These are phyloP conservation scores for Pseudomyrmex sp. DNA, from an alignment of 1,140 invertebrate genomes.

Conservation along the genomic window DNA sequence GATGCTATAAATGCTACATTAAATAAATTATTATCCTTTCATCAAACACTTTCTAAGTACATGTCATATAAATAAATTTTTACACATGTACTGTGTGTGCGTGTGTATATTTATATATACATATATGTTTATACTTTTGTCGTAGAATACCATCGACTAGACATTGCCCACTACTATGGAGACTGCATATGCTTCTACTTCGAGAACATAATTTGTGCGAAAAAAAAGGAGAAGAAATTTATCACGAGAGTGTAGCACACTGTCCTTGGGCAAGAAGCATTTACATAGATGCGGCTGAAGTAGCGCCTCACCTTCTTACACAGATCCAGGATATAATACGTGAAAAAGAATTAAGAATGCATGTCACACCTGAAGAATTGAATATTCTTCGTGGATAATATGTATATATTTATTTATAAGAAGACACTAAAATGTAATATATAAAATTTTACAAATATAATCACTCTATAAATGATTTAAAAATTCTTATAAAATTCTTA, in stretches of 20 bases:
- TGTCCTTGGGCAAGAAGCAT: slow-evolving; percentile 89
- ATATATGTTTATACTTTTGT: slow-evolving; percentile 50
- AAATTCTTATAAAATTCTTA: too few relatives aligned
- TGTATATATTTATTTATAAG: background rate
- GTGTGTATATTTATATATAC: too few relatives aligned
- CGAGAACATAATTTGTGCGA: slow-evolving; percentile 81
- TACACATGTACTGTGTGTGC: background rate
- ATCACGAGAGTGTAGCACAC: slow-evolving; percentile 82
- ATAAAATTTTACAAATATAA: too few relatives aligned
- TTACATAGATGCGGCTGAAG: slow-evolving; percentile 84
- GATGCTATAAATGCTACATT: slow-evolving; percentile 75
- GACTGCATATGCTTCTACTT: slow-evolving; percentile 86
- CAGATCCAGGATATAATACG: slow-evolving; percentile 90
- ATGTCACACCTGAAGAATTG: slow-evolving; percentile 90
- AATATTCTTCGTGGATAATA: slow-evolving; percentile 86
- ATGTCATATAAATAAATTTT: background rate
- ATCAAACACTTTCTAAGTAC: slow-evolving; percentile 76
- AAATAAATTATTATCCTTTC: slow-evolving; percentile 81
- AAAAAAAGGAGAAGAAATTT: slow-evolving; percentile 82
- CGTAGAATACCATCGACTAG: slow-evolving; percentile 78
- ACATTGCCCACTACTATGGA: slow-evolving; percentile 86
- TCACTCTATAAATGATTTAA: too few relatives aligned
- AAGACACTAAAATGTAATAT: slow-evolving; percentile 9
- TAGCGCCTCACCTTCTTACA: slow-evolving; percentile 84
- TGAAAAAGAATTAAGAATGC: slow-evolving; percentile 89